Conservation (phyloP, 2,888 invertebrate species). For the Caenorhabditis sinica region DNA sequence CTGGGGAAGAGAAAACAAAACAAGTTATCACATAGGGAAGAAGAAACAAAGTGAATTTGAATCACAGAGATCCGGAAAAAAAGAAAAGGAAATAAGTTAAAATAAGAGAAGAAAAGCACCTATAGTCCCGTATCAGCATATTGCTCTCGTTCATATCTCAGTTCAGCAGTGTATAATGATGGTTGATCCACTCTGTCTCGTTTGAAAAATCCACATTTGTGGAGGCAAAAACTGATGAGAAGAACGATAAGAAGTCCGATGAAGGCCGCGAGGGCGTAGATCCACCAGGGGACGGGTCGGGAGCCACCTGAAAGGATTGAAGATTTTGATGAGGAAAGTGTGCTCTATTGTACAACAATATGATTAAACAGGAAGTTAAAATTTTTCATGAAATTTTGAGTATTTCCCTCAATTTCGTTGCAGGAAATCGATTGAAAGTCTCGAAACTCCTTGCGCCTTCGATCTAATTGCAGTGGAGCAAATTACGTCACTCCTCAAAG, state of each 20-base stretch:
- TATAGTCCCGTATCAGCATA: conserved; percentile 69
- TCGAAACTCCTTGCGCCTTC: too few relatives aligned
- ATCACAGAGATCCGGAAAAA: conserved; percentile 51
- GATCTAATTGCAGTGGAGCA: too few relatives aligned
- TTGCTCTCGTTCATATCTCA: conserved; percentile 70
- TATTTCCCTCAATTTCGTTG: too few relatives aligned
- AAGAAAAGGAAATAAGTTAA: not conserved
- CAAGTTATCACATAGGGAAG: conserved; percentile 34
- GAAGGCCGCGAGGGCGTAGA: conserved; percentile 74
- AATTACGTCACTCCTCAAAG: too few relatives aligned
- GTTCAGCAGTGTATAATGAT: conserved; percentile 68
- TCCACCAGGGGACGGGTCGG: conserved; percentile 73
- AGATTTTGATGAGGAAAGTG: not conserved
- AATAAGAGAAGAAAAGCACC: not conserved
- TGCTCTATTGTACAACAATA: not conserved
- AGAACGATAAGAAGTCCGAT: conserved; percentile 79
- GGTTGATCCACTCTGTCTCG: conserved; percentile 68
- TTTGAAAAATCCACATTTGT: conserved; percentile 76
- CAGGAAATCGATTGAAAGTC: too few relatives aligned
- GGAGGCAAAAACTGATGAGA: conserved; percentile 69
- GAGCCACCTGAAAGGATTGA: conserved; percentile 65
- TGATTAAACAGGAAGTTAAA: not conserved
- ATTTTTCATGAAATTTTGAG: not conserved
- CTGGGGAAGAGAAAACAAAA: conserved; percentile 7
- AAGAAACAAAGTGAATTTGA: conserved; percentile 42